Evolutionary conservation across 2,888 invertebrate genomes (phyloP), one percentile per base, ranked within the genome.

Genomic region (Euplexia lucipara): DNA sequence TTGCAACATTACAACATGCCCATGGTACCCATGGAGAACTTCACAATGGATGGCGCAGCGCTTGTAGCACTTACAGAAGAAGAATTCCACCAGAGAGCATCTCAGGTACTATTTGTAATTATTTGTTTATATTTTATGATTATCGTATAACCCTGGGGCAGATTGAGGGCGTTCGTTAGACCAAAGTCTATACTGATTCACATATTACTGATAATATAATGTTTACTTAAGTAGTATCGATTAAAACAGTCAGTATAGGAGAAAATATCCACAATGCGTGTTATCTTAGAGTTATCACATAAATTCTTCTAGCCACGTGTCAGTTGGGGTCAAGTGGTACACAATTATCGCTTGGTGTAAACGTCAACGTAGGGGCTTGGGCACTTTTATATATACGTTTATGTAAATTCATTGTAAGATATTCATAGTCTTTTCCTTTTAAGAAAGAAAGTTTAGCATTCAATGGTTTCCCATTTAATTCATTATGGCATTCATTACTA

Each of bases 1-100:
- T 96, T 97, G 69, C 96, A 97, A 85, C 98, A 98, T 90, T 97
- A 97, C 90, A 96, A 97, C 81, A 92, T 98, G 77, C 97, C 97
- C 14, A 96, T 97, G 89, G 97, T 97, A 49, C 96, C 96, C 26
- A 95, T 97, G 67, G 97, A 97, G 80, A 97, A 97, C 87, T 98
- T 98, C 94, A 96, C 97, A 75, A 97, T 98, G 95, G 97, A 98
- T 79, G 99, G 99, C 59, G 95, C 96, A 14, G 96, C 97, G 41
- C 94, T 99, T 69, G 96, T 97, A 67, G 96, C 97, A 53, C 96
- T 99, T 62, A 97, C 97, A 49, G 98, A 98, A 90, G 98, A 98
- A 78, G 98, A 98, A 84, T 98, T 99, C 90, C 96, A 97, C 81
- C 97, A 97, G 82, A 96, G 98, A 92, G 97, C 97, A 83, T 97